phyloP scores from a whole-genome alignment of 2,113 vertebrate species.

The Tyto alba region DNA sequence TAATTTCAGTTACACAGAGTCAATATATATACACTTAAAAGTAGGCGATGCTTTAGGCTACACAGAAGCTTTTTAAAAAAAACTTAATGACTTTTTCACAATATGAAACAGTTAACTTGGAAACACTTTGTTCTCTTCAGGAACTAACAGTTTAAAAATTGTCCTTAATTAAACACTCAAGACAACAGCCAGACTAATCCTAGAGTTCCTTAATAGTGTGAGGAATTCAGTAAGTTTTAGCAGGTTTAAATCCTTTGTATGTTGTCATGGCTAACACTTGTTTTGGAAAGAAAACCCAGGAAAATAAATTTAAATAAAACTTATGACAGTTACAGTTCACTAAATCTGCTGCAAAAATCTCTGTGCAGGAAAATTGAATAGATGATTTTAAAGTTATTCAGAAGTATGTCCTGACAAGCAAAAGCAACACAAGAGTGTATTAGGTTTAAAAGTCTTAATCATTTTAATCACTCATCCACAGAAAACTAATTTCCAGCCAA shows the following conservation, averaged over 20 bases:
- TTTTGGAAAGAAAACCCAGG: not conserved
- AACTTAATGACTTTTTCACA: not conserved
- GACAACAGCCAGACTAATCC: constrained; percentile 4
- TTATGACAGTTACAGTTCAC: not conserved
- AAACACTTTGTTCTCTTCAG: not conserved
- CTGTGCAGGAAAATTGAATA: not conserved
- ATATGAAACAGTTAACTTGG: not conserved
- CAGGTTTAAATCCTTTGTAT: not conserved
- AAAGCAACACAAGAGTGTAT: not conserved
- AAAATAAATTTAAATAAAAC: not conserved
- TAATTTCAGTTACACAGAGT: not conserved
- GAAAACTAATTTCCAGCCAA: not conserved
- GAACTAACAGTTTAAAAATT: not conserved
- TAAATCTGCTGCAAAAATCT: not conserved
- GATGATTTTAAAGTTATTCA: not conserved
- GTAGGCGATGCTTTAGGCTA: not conserved
- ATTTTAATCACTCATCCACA: not conserved
- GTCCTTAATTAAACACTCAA: not conserved
- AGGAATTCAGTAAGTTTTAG: constrained; percentile 40
- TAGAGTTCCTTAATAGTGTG: not conserved
- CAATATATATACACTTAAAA: not conserved
- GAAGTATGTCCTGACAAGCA: not conserved
- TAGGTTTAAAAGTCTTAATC: not conserved
- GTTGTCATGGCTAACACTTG: not conserved
- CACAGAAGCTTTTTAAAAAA: not conserved